Evolutionary conservation across 2,888 invertebrate genomes (phyloP), one percentile per base, ranked within the genome.

Genomic region (Volucella zonaria): DNA sequence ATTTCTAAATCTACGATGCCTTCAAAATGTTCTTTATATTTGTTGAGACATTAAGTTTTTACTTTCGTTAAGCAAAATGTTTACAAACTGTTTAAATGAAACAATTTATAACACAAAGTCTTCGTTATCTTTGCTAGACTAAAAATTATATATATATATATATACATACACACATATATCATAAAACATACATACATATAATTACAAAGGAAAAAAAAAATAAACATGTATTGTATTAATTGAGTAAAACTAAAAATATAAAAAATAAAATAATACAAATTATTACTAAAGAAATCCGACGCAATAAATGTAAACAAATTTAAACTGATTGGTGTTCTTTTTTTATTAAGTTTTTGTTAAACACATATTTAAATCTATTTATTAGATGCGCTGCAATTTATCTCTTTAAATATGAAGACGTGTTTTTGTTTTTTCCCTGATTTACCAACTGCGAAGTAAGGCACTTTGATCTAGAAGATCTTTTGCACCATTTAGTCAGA

Each of bases 61-160:
- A 58, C 8, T 74, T 80, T 76, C 23, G 43, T 80, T 85, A 52
- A 58, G 49, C 75, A 1, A 61, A 79, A 75, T 85, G 80, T 76
- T 82, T 59, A 14, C 31, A 71, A 79, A 64, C 59, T 83, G 83
- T 83, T 83, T 67, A 71, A 78, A 78, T 58, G 47, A 62, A 70
- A 64, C 56, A 78, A 83, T 58, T 74, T 79, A 70, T 59, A 79
- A 80, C 59, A 75, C 83, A 85, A 81, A 82, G 81, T 81, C 81
- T 85, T 87, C 86, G 87, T 87, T 87, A 87, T 86, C 80, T 87
- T 87, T 87, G 85, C 81, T 86, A 86, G 86, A 62, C 64, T 86
- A 74, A 82, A 80, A 76, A 67, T 82, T 76, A 86, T 71, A 76
- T 58, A 81, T 75, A 81, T 54, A 31, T 68, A 76, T 86, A 76